Conservation (phyloP, 2,888 invertebrate species). For the Abrostola triplasia region DNA sequence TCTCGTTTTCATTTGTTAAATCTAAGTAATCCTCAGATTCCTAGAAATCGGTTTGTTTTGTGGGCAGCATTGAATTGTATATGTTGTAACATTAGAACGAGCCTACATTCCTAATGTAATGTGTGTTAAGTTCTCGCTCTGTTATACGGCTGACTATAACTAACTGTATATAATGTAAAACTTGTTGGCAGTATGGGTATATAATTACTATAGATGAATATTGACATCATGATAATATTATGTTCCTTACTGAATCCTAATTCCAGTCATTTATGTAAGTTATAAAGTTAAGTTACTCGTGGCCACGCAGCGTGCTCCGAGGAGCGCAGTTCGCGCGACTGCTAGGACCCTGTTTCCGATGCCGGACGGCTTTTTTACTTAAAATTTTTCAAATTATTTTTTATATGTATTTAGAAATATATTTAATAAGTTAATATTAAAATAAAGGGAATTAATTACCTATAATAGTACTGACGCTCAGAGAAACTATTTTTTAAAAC, state of each 20-base stretch:
- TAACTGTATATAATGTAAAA: slow-evolving; percentile 49
- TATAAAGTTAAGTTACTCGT: slow-evolving; percentile 35
- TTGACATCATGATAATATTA: slow-evolving; percentile 17
- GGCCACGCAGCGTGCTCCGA: background rate
- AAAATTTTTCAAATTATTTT: background rate
- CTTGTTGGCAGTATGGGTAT: slow-evolving; percentile 43
- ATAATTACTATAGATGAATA: slow-evolving; percentile 8
- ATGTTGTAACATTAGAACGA: background rate
- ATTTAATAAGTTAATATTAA: background rate
- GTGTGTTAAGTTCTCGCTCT: slow-evolving; percentile 58
- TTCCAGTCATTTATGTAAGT: slow-evolving; percentile 41
- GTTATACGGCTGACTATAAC: slow-evolving; percentile 18
- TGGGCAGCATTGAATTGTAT: background rate
- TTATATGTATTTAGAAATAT: background rate
- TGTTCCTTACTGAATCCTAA: slow-evolving; percentile 39
- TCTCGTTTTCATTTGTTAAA: background rate
- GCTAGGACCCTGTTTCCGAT: slow-evolving; percentile 1
- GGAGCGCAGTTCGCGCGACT: background rate
- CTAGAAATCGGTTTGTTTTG: background rate
- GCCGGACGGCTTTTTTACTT: background rate
- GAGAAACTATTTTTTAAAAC: slow-evolving; percentile 74
- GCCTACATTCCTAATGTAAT: slow-evolving; percentile 7
- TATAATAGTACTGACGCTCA: slow-evolving; percentile 53
- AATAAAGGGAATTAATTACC: slow-evolving; percentile 10
- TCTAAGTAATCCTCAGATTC: too few relatives aligned